Evolutionary conservation across 2,797 vertebrate genomes (phyloP), one percentile per base, ranked within the genome.

Genomic region (Sebastes paucispinis): DNA sequence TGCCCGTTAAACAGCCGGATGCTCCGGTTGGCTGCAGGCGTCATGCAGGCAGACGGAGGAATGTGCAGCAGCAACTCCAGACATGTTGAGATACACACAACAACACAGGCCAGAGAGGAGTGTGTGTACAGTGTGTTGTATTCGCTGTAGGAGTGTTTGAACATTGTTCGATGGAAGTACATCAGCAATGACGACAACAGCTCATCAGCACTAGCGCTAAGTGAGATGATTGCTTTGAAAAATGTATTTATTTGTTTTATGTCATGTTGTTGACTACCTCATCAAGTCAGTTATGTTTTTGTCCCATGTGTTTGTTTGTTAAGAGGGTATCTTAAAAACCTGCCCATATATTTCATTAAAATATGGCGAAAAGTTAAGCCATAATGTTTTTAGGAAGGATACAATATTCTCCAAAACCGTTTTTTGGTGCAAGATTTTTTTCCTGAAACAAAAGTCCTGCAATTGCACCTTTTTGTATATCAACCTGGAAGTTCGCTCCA

Each of bases 31-130:
- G 54, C 64, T 73, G 72, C 27, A 11, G 72, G 39, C 52, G 16
- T 79, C 75, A 43, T 14, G 14, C 70, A 6, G 55, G 60, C 31
- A 70, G 74, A 68, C 5, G 25, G 50, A 77, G 43, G 79, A 87
- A 87, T 75, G 73, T 57, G 69, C 50, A 50, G 59, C 75, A 65
- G 66, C 80, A 86, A 66, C 27, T 84, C 76, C 73, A 77, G 82
- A 87, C 77, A 82, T 20, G 86, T 73, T 1, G 3, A 63, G 60
- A 47, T 24, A 59, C 71, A 73, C 63, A 57, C 70, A 75, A 47
- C 34, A 34, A 55, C 63, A 68, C 18, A 59, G n/a, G 47, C 36
- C 36, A 11, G 8, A 52, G 12, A 18, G 18, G 13, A 5, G 43
- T 20, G 20, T 57, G 71, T 64, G 43, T 18, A 16, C 9, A 43